phyloP scores from a whole-genome alignment of 2,113 vertebrate species.

The Gavia stellata region DNA sequence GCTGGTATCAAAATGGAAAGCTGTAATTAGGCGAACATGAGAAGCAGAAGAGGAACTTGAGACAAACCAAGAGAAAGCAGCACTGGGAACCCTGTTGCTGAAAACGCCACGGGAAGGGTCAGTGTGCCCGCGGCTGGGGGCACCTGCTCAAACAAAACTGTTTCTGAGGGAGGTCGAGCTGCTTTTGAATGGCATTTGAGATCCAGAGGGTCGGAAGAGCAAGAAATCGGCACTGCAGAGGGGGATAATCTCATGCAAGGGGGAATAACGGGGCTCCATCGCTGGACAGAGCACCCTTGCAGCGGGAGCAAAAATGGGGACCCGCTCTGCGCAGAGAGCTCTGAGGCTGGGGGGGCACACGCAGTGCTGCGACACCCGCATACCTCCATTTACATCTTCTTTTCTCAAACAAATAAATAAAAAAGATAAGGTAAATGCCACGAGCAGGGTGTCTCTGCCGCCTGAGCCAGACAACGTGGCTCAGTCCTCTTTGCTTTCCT shows the following conservation, averaged over 20 bases:
- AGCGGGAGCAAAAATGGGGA: rapidly evolving
- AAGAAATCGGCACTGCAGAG: neutral
- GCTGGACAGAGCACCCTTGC: neutral
- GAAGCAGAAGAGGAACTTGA: neutral
- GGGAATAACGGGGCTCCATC: neutral
- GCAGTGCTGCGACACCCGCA: neutral
- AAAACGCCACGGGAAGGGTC: neutral
- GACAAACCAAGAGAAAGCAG: neutral
- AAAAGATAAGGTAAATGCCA: neutral
- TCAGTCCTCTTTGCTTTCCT: neutral
- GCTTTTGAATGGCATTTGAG: neutral
- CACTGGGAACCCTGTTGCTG: rapidly evolving
- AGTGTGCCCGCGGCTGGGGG: no score
- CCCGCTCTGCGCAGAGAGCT: neutral
- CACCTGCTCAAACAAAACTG: neutral
- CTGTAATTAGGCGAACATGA: neutral
- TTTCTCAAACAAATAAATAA: neutral
- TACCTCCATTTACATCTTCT: neutral
- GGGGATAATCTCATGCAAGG: neutral
- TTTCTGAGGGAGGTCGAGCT: neutral
- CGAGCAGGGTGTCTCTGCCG: neutral
- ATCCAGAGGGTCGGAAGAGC: neutral
- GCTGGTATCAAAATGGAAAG: neutral
- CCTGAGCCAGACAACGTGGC: rapidly evolving
- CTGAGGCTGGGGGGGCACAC: neutral